Evolutionary conservation across 2,888 invertebrate species (phyloP), one percentile per base, ranked within the genome.

Genomic region (Nephrotoma flavescens): DNA sequence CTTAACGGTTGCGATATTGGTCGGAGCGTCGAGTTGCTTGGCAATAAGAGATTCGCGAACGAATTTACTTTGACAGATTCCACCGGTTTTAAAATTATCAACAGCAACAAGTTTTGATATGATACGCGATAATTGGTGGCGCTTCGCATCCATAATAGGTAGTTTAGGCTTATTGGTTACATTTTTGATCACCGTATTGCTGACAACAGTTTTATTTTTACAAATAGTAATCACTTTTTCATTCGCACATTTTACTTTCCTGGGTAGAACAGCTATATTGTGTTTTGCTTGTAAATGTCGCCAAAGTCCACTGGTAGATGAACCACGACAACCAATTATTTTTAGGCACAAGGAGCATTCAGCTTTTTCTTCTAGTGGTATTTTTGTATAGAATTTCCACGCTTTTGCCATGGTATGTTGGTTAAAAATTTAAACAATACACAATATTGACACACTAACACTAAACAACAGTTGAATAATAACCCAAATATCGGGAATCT

Each of bases 1-100:
- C 45, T 83, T 86, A 44, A 86, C 42, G 6, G 19, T 12, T 41
- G 44, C 83, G 7, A 11, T 83, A 19, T 83, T 44, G 12, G 42
- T 44, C 31, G 86, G 83, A 83, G 42, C 71, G 41, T 83, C 15
- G 44, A 83, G 83, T 83, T 86, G 83, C 6, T 31, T 57, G 45
- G 42, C 31, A 42, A 12, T 83, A 83, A 86, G 57, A 6, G 86
- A 86, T 57, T 86, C n/a, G 11, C 57, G 41, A 9, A 86, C 57
- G 42, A 86, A 86, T 52, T 52, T 41, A 86, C 86, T 52, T 42
- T 86, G 52, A 57, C 15, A 41, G 42, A 86, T 57, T 86, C 52
- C 57, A 86, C 15, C 41, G 15, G 57, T n/a, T 42, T 52, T 41
- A 42, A 86, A 86, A 42, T 57, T 57, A 12, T 71, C 71, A 3